These are phyloP conservation scores for Anorthoa munda DNA, from an alignment of 2,888 invertebrate species.

Conservation along the genomic window DNA sequence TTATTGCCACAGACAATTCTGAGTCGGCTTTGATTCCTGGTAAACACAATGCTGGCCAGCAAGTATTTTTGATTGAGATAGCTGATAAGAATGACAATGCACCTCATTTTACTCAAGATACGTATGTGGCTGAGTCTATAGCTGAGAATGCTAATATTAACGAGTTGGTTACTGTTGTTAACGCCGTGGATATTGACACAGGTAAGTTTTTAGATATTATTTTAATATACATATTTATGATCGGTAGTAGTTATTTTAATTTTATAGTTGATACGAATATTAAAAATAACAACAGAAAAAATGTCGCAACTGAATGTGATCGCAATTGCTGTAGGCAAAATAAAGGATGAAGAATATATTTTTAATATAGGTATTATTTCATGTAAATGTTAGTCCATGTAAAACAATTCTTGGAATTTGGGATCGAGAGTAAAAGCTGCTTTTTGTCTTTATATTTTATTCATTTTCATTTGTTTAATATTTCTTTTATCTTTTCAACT, in stretches of 20 bases:
- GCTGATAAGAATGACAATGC: constrained; percentile 99
- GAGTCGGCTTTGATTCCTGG: constrained; percentile 93
- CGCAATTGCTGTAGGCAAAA: constrained; percentile 2
- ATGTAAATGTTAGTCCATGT: background rate
- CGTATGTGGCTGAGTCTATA: constrained; percentile 94
- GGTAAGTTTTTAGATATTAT: constrained; percentile 78
- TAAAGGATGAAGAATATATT: background rate
- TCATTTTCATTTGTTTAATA: background rate
- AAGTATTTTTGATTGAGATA: constrained; percentile 97
- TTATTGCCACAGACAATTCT: constrained; percentile 97
- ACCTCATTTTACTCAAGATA: constrained; percentile 95
- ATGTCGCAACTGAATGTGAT: background rate
- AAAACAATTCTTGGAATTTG: background rate
- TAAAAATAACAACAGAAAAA: background rate
- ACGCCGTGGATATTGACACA: constrained; percentile 96
- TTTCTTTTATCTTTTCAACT: background rate
- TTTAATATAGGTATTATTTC: too few relatives aligned
- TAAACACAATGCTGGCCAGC: constrained; percentile 94
- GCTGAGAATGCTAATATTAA: constrained; percentile 96
- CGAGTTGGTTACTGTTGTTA: constrained; percentile 96
- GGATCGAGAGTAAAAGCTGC: background rate
- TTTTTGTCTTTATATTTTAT: too few relatives aligned
- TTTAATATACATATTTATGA: too few relatives aligned
- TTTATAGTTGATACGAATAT: background rate
- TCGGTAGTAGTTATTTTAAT: background rate